phyloP scores from a whole-genome alignment of 2,113 vertebrate species.

The Thryonomys swinderianus region DNA sequence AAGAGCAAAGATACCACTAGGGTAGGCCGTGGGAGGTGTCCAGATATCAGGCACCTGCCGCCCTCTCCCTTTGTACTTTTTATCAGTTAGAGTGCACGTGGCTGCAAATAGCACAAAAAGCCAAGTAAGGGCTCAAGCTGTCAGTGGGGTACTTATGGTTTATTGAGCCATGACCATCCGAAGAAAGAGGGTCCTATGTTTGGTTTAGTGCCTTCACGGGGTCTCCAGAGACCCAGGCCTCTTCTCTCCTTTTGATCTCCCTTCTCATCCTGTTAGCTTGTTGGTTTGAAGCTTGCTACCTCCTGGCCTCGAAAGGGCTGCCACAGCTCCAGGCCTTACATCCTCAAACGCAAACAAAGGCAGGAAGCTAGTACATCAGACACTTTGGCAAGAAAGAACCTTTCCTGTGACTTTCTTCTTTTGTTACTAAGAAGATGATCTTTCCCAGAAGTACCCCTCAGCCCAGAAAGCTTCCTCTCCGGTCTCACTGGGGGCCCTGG shows the following conservation, averaged over 20 bases:
- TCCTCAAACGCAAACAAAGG: neutral
- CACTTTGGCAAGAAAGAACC: neutral
- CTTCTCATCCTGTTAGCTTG: neutral
- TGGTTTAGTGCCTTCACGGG: neutral
- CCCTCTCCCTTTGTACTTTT: neutral
- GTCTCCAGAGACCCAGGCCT: neutral
- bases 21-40: neutral
- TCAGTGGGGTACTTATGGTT: neutral
- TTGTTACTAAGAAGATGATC: neutral
- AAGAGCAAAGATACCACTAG: neutral
- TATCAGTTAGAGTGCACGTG: neutral
- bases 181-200: neutral
- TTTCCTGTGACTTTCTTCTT: neutral
- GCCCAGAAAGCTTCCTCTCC: neutral
- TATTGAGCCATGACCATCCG: neutral
- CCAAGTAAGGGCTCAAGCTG: neutral
- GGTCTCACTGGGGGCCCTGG: neutral
- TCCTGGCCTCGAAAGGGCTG: neutral
- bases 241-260: neutral
- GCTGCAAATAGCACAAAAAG: slow-evolving; percentile 6
- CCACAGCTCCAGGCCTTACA: neutral
- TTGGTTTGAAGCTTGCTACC: neutral
- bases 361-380: neutral
- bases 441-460: neutral
- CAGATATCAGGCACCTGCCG: neutral